These are phyloP conservation scores for Glareola pratincola DNA, from an alignment of 2,113 vertebrate species.

Conservation along the genomic window DNA sequence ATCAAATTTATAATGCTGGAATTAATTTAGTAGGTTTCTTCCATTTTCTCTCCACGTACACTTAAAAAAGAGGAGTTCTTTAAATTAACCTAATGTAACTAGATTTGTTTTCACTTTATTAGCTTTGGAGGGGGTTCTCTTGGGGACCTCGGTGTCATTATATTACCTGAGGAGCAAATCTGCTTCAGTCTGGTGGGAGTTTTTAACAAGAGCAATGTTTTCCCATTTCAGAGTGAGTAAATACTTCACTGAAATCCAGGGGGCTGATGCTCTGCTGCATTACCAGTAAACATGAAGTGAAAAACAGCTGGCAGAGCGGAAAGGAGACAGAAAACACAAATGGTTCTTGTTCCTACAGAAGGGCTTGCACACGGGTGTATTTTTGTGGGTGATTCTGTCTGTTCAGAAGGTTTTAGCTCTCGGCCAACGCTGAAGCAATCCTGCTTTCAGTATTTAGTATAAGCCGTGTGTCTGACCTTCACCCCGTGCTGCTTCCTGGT, in stretches of 20 bases:
- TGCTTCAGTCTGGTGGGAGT: conserved; percentile 18
- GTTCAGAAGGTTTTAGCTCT: neutral
- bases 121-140: conserved; percentile 45
- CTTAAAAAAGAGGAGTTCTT: conserved; percentile 45
- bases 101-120: conserved; percentile 59
- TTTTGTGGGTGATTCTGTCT: neutral
- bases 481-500: rapidly evolving
- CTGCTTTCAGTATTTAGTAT: neutral
- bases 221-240: conserved; percentile 26
- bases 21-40: conserved; percentile 56
- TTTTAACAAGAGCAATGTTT: conserved; percentile 36
- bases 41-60: conserved; percentile 19
- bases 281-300: neutral
- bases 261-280: neutral
- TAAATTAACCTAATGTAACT: conserved; percentile 42
- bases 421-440: neutral
- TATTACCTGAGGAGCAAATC: conserved; percentile 46
- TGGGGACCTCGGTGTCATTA: conserved; percentile 26
- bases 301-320: neutral
- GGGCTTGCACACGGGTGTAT: neutral
- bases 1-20: conserved; percentile 55
- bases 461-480: neutral
- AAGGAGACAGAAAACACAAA: neutral
- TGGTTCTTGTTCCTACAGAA: neutral
- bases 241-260: conserved; percentile 5